Evolutionary conservation across 2,113 vertebrate species (phyloP), one percentile per base, ranked within the genome.

Genomic region (Percina caprodes): DNA sequence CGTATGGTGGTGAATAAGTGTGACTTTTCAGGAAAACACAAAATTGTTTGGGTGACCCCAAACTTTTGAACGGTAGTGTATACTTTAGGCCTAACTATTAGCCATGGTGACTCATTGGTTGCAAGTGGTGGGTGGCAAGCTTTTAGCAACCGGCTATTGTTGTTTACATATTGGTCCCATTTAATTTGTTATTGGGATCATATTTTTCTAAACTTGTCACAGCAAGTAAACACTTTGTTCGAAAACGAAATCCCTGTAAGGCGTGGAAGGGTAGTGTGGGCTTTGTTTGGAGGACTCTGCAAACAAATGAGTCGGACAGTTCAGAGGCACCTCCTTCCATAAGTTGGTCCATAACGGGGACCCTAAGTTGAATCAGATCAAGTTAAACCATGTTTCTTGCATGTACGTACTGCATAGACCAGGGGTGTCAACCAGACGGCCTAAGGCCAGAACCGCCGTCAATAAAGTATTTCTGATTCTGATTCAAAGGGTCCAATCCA

Each of bases 261-360:
- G 68, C n/a, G 73, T 80, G 83, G 81, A 79, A 59, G 62, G 59
- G 51, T 19, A 74, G 71, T 2, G 60, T 84, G 79, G 87, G 86
- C 61, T 83, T 60, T 4, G 4, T 74, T 83, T 89, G 30, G 69
- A 86, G 70, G 48, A 63, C 42, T 77, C 66, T 77, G 7, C 54
- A 86, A 89, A 89, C 87, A 88, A 80, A 85, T 89, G 77, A 86
- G 68, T 92, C 19, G 24, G 74, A 77, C 16, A 68, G 46, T 71
- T 79, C 58, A 84, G n/a, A 75, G 51, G 54, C 21, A 54, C 67
- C 70, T 77, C 73, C 59, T 55, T 88, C 59, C 21, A 16, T 35
- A 45, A 71, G 6, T 9, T 69, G 51, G 46, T 69, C 8, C 62
- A 60, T 10, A 52, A 69, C 30, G 74, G 66, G 12, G 30, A 61